A percentile compares a stretch with the other conserved stretches of the same genome.
Conservation (phyloP, 2,113 vertebrate species). For the Takifugu bimaculatus region DNA sequence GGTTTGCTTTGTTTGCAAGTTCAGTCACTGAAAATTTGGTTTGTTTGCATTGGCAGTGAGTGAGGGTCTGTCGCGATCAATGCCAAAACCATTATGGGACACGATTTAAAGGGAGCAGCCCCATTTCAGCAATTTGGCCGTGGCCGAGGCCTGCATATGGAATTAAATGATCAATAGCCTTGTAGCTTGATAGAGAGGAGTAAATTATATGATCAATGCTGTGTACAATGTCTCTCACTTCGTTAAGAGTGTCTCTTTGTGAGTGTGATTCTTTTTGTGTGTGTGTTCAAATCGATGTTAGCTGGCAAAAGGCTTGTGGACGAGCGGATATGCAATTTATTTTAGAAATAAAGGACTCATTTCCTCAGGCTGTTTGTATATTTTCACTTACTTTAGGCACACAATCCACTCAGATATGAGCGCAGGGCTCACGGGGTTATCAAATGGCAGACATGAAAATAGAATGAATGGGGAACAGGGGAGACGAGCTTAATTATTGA, state of each 20-base stretch:
- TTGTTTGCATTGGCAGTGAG: conserved; percentile 72
- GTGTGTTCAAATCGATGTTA: conserved; percentile 6
- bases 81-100: conserved; percentile 73
- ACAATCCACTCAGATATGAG: conserved; percentile 45
- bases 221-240: conserved; percentile 51
- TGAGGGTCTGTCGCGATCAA: conserved; percentile 63
- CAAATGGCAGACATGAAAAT: conserved; percentile 69
- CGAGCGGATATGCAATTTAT: conserved; percentile 27
- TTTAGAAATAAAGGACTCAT: conserved; percentile 37
- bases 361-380: conserved; percentile 45
- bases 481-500: conserved; percentile 61
- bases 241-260: conserved; percentile 17
- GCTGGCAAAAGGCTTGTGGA: conserved; percentile 3
- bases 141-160: conserved; percentile 67
- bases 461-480: conserved; percentile 55
- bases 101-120: conserved; percentile 68
- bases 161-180: conserved; percentile 80
- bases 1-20: conserved; percentile 3
- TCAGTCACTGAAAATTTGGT: conserved; percentile 56
- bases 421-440: conserved; percentile 58
- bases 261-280: conserved; percentile 40
- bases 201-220: conserved; percentile 82
- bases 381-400: conserved; percentile 26
- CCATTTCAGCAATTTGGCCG: conserved; percentile 75
- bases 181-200: conserved; percentile 75